These are phyloP conservation scores for Uromys caudimaculatus DNA, from an alignment of 2,797 vertebrate species.

Conservation along the genomic window DNA sequence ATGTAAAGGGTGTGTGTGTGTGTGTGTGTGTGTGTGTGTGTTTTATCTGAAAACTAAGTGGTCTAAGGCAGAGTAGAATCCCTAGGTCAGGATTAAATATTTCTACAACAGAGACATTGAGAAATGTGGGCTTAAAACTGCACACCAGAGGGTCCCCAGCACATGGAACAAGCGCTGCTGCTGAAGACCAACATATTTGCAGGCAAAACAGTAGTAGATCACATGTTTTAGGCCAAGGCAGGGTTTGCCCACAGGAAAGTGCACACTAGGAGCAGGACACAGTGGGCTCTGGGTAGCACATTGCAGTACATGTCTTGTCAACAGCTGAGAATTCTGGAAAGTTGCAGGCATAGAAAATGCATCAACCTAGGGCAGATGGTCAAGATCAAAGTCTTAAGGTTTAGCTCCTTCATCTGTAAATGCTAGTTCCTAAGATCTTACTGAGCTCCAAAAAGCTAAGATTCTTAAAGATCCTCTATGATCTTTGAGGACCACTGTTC, in stretches of 20 bases:
- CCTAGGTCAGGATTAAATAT: not conserved
- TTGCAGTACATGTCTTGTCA: not conserved
- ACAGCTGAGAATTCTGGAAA: not conserved
- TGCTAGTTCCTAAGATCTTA: not conserved
- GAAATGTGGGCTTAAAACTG: not conserved
- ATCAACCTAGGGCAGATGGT: not conserved
- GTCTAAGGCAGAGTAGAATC: not conserved
- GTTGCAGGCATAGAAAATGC: not conserved
- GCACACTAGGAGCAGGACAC: not conserved
- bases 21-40: not conserved
- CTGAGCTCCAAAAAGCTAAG: not conserved
- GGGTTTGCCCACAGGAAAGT: not conserved
- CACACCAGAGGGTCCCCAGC: not conserved
- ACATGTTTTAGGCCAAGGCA: not conserved
- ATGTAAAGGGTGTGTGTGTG: not conserved
- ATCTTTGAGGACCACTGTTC: not conserved
- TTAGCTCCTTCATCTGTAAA: not conserved
- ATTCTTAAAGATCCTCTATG: not conserved
- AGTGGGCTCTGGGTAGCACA: not conserved
- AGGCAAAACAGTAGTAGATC: not conserved
- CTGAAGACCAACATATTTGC: not conserved
- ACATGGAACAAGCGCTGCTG: not conserved
- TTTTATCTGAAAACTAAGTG: not conserved
- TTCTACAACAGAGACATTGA: not conserved
- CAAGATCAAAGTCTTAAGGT: not conserved